Evolutionary conservation across 2,797 vertebrate genomes (phyloP).

Genomic region (Enteromius thamalakanensis): DNA sequence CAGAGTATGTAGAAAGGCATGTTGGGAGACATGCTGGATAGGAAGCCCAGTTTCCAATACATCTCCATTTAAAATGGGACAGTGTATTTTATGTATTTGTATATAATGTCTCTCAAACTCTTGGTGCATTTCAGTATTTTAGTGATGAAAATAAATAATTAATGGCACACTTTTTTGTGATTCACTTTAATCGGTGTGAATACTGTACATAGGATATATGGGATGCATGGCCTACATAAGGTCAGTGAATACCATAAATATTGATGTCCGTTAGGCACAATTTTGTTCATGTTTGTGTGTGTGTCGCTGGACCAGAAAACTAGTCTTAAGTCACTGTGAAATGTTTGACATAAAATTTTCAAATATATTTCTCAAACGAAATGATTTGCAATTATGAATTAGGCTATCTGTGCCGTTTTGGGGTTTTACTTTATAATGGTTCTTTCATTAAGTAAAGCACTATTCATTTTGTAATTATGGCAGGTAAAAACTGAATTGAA

Average conservation of each 20-base stretch:
- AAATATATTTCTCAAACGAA: background rate
- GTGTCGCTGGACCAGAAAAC: too few relatives aligned
- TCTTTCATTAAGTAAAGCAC: background rate
- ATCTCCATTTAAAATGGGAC: background rate
- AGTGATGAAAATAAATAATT: background rate
- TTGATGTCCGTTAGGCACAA: background rate
- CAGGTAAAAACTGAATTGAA: background rate
- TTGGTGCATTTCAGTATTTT: background rate
- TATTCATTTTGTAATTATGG: background rate
- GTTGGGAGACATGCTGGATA: slow-evolving; percentile 45
- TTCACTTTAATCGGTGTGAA: background rate
- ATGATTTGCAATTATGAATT: background rate
- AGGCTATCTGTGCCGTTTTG: background rate
- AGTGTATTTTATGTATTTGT: background rate
- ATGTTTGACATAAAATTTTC: background rate
- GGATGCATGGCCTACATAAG: background rate
- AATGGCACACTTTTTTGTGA: background rate
- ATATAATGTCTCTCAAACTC: background rate
- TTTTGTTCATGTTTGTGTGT: background rate
- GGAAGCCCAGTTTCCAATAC: background rate
- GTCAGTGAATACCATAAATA: background rate
- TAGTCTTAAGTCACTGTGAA: background rate
- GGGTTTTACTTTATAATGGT: background rate
- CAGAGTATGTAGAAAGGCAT: slow-evolving; percentile 55
- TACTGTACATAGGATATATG: background rate